Conservation (phyloP, 2,888 invertebrate genomes). For the Muscina levida region DNA sequence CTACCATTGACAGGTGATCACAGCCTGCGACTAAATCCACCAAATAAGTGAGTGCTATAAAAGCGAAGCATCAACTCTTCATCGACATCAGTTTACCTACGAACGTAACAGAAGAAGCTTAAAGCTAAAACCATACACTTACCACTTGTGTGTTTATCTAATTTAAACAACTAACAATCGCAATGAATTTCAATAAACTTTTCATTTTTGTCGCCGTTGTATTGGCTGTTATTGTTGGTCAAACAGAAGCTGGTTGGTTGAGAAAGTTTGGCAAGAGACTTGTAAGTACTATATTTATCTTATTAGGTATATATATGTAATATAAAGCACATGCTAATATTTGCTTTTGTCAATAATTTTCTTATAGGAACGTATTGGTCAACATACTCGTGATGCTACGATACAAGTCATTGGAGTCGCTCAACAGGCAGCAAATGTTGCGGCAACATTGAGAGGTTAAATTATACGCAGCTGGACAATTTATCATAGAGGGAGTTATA, state of each 20-base stretch:
- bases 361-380: conserved; percentile 61
- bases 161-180: conserved; percentile 15
- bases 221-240: conserved; percentile 64
- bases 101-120: too few relatives aligned
- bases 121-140: not conserved
- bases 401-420: conserved; percentile 68
- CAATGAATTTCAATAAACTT: conserved; percentile 26
- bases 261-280: conserved; percentile 70
- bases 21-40: too few relatives aligned
- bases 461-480: too few relatives aligned
- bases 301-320: not conserved
- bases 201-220: conserved; percentile 66
- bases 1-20: too few relatives aligned
- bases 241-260: conserved; percentile 69
- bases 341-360: not conserved
- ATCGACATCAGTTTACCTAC: too few relatives aligned
- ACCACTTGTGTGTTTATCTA: not conserved
- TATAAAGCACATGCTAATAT: too few relatives aligned
- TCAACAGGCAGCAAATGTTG: conserved; percentile 67
- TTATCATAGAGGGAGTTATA: too few relatives aligned
- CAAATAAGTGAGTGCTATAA: too few relatives aligned
- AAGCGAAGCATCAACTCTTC: not conserved
- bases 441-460: conserved; percentile 30
- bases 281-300: conserved; percentile 59
- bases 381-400: conserved; percentile 69